These are phyloP conservation scores for Triplophysa tibetana DNA, from an alignment of 2,113 vertebrate species.

Conservation along the genomic window DNA sequence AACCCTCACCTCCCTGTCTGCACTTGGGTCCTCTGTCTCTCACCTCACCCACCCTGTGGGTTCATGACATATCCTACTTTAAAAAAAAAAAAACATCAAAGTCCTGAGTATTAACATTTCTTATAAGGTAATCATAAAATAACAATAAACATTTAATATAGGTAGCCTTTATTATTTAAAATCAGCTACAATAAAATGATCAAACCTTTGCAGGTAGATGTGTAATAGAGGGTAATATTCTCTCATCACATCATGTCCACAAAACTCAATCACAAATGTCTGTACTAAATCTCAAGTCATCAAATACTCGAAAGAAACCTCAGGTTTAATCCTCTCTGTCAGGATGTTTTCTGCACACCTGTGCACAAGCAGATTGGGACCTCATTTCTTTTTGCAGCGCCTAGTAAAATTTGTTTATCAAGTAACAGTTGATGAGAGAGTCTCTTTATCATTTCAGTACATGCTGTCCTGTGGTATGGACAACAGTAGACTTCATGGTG, in stretches of 20 bases:
- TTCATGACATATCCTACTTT: too few species aligned
- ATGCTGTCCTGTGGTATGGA: not conserved
- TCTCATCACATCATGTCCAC: slow-evolving; percentile 28
- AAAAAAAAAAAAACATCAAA: too few species aligned
- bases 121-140: too few species aligned
- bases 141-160: not conserved
- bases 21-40: too few species aligned
- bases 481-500: not conserved
- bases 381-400: slow-evolving; percentile 16
- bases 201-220: not conserved
- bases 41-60: too few species aligned
- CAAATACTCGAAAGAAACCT: slow-evolving; percentile 46
- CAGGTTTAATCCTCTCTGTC: slow-evolving; percentile 53
- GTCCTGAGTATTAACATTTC: too few species aligned
- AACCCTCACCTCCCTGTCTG: too few species aligned
- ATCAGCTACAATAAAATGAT: not conserved
- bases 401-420: slow-evolving; percentile 59
- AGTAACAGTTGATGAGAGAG: slow-evolving; percentile 68
- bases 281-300: not conserved
- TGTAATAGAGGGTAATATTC: not conserved
- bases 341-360: slow-evolving; percentile 61
- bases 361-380: slow-evolving; percentile 59
- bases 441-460: slow-evolving; percentile 55
- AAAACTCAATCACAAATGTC: slow-evolving; percentile 2
- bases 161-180: not conserved